These are phyloP conservation scores for Anseranas semipalmata DNA, from an alignment of 2,113 vertebrate genomes.

Conservation along the genomic window DNA sequence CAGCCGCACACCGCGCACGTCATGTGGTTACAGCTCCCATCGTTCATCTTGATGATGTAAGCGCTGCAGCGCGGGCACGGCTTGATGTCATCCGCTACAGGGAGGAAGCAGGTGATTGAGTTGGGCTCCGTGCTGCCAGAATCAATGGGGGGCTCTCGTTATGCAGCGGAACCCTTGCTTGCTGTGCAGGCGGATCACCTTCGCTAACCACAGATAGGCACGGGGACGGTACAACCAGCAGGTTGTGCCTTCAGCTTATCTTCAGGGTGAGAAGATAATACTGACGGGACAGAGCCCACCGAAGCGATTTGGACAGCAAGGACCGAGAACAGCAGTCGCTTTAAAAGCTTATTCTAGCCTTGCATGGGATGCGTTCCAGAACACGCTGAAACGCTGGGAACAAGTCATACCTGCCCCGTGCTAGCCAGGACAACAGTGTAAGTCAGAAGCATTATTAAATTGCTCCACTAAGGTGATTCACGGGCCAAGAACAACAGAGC, in stretches of 20 bases:
- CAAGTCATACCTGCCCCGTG: not conserved
- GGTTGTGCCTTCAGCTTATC: not conserved
- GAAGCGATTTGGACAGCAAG: not conserved
- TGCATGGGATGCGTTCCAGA: not conserved
- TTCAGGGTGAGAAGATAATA: not conserved
- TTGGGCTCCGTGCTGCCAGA: not conserved
- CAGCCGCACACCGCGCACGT: conserved; percentile 97
- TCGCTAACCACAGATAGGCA: accelerated
- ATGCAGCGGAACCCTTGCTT: accelerated
- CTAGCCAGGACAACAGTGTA: not conserved
- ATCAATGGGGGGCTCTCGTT: accelerated
- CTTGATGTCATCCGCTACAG: conserved; percentile 94
- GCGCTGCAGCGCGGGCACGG: conserved; percentile 95
- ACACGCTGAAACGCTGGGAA: not conserved
- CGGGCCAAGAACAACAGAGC: not conserved
- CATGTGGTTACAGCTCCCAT: conserved; percentile 99
- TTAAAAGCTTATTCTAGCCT: not conserved
- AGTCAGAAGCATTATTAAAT: not conserved
- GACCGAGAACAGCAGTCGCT: not conserved
- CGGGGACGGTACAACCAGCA: not conserved
- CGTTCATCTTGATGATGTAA: conserved; percentile 99
- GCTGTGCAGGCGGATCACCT: accelerated
- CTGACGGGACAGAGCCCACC: not conserved
- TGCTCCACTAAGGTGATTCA: conserved; percentile 12
- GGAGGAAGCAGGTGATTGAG: not conserved